Conservation (phyloP, 2,113 vertebrate species). For the Promerops cafer region DNA sequence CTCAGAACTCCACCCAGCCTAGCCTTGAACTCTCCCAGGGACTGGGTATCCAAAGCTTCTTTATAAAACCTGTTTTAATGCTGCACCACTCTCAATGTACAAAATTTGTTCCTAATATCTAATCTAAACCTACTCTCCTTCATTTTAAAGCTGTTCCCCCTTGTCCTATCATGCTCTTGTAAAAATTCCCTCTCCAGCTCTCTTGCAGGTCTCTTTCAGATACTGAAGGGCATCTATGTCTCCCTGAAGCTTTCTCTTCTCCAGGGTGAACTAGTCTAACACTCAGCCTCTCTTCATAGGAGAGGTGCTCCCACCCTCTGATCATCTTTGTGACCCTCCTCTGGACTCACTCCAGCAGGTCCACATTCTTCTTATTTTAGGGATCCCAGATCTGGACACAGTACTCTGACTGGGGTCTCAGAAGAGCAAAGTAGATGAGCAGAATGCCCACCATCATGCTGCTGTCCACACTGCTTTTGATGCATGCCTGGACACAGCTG, state of each 20-base stretch:
- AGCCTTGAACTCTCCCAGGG: neutral
- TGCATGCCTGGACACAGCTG: neutral
- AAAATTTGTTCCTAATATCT: neutral
- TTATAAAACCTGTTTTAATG: neutral
- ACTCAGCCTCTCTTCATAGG: neutral
- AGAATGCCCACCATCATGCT: neutral
- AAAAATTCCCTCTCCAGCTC: neutral
- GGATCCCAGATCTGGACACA: neutral
- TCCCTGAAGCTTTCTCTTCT: neutral
- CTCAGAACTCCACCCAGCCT: neutral
- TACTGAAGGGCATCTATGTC: neutral
- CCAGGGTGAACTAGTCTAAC: neutral
- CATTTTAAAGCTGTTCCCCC: neutral
- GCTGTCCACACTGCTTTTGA: neutral
- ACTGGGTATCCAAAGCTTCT: neutral
- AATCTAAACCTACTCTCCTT: neutral
- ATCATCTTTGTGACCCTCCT: neutral
- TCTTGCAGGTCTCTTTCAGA: neutral
- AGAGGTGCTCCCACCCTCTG: neutral
- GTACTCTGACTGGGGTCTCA: neutral
- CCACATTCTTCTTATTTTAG: neutral
- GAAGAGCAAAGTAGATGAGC: neutral
- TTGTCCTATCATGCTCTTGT: neutral
- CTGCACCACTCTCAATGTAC: accelerated
- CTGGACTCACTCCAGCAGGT: neutral